Conservation (phyloP, 2,113 vertebrate genomes). For the Chlamydotis undulata region DNA sequence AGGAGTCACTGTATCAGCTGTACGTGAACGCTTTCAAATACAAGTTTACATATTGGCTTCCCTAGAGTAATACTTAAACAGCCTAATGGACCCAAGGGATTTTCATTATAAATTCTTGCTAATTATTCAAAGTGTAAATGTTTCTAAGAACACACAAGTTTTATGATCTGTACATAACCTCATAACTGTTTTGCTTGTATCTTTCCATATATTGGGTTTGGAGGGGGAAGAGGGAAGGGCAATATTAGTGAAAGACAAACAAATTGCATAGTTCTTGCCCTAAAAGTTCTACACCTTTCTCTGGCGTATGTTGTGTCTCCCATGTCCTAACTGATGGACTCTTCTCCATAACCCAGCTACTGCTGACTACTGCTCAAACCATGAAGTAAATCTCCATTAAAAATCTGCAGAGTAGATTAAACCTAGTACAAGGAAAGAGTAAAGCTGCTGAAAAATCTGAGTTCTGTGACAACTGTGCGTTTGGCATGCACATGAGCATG, state of each 20-base stretch:
- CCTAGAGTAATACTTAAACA: neutral
- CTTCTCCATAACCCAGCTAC: neutral
- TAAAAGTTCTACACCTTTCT: neutral
- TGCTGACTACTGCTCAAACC: neutral
- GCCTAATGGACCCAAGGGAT: neutral
- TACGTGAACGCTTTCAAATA: neutral
- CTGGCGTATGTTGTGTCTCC: neutral
- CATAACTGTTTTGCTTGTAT: neutral
- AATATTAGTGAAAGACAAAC: neutral
- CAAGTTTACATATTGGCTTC: neutral
- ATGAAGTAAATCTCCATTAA: neutral
- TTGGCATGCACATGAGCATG: neutral
- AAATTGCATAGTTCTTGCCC: neutral
- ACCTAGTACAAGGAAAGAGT: neutral
- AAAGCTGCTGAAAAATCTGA: neutral
- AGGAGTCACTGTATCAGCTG: neutral
- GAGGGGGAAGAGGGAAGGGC: neutral
- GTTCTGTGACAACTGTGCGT: neutral
- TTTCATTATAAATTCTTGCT: neutral
- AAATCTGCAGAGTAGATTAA: neutral
- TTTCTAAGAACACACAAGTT: neutral
- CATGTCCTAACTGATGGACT: neutral
- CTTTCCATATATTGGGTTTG: neutral
- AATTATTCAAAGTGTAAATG: neutral
- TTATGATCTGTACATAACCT: neutral